Conservation (phyloP, 1,140 invertebrate genomes). For the Trichogramma pretiosum region DNA sequence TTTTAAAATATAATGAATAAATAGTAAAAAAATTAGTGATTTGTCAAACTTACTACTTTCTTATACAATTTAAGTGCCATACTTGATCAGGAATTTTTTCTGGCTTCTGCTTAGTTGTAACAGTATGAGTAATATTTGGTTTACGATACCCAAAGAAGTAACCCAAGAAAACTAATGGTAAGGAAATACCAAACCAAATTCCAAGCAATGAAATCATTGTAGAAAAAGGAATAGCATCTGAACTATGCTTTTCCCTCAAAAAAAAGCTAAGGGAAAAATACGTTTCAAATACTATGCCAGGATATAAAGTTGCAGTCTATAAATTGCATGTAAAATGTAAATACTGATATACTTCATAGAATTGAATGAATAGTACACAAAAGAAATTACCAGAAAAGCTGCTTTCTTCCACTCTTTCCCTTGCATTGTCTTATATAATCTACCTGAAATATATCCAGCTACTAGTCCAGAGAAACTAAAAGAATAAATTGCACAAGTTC, state of each 20-base stretch:
- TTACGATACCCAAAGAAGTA: conserved; percentile 96
- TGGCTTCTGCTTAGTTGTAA: conserved; percentile 96
- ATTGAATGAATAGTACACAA: background rate
- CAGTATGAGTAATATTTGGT: conserved; percentile 93
- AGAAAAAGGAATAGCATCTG: conserved; percentile 91
- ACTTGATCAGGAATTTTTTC: conserved; percentile 93
- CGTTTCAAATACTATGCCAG: no score
- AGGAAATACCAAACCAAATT: conserved; percentile 93
- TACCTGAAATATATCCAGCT: conserved; percentile 90
- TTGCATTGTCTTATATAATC: conserved; percentile 88
- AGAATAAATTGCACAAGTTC: conserved; percentile 91
- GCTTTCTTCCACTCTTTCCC: conserved; percentile 94
- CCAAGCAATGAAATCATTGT: conserved; percentile 90
- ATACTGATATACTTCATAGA: conserved; percentile 58
- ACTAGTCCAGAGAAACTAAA: conserved; percentile 95
- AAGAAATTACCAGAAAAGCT: conserved; percentile 63
- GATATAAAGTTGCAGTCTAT: no score
- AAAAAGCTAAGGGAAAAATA: conserved; percentile 98
- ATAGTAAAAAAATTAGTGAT: background rate
- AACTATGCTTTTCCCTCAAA: conserved; percentile 94
- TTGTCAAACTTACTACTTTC: conserved; percentile 68
- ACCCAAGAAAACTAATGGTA: conserved; percentile 90
- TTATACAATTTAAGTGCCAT: conserved; percentile 93
- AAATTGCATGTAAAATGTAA: conserved; percentile 82
- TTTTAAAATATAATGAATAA: conserved; percentile 4